Percentiles rank a stretch among this genome's conserved stretches.
Evolutionary conservation across 2,113 vertebrate species (phyloP).

Genomic region (Lucifuga dentata): DNA sequence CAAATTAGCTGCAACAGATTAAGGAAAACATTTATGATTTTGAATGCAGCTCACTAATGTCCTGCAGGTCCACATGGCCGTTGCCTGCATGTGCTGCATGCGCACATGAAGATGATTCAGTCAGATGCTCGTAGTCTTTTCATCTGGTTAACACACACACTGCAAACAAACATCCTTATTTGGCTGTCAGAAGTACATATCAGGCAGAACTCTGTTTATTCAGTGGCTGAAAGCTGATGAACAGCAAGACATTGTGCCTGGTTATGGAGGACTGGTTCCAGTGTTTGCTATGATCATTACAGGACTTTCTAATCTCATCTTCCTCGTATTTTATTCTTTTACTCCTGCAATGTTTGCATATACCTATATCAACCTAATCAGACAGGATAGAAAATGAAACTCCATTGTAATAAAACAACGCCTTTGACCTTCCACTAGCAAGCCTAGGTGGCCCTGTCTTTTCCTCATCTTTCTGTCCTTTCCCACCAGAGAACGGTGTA

Average conservation of each 20-base stretch:
- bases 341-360: constrained; percentile 9
- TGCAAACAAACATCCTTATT: constrained; percentile 43
- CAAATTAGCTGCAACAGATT: constrained; percentile 32
- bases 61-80: not conserved
- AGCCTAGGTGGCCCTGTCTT: constrained; percentile 48
- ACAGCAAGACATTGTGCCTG: constrained; percentile 39
- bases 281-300: constrained; percentile 6
- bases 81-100: constrained; percentile 9
- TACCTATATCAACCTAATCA: constrained; percentile 29
- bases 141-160: constrained; percentile 35
- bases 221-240: constrained; percentile 31
- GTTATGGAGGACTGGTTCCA: constrained; percentile 43
- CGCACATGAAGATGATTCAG: constrained; percentile 6
- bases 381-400: constrained; percentile 50
- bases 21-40: constrained; percentile 12
- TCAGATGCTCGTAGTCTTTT: not conserved
- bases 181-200: constrained; percentile 44
- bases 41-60: constrained; percentile 6
- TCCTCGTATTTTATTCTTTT: not conserved
- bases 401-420: constrained; percentile 60
- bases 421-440: constrained; percentile 45
- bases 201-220: constrained; percentile 44
- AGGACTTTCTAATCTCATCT: constrained; percentile 8
- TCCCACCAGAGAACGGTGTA: constrained; percentile 76
- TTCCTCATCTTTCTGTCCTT: constrained; percentile 57